These are phyloP conservation scores for Propithecus perrieri DNA, from an alignment of 2,797 vertebrate genomes.

Conservation along the genomic window DNA sequence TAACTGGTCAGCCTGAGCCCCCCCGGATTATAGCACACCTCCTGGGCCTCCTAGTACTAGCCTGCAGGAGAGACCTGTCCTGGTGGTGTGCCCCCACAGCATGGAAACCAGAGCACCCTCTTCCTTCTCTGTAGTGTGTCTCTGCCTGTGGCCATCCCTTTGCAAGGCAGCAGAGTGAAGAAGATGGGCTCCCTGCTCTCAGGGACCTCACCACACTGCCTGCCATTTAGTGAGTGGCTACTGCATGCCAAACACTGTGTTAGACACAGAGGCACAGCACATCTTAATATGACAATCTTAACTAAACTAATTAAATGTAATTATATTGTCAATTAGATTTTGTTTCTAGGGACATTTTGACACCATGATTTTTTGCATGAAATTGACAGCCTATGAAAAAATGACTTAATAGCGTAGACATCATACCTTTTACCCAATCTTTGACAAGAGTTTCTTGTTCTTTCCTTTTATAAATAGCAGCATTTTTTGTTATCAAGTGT, in stretches of 20 bases:
- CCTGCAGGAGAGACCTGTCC: background rate
- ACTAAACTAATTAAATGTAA: background rate
- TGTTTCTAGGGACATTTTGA: background rate
- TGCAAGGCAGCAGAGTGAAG: background rate
- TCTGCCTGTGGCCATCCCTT: background rate
- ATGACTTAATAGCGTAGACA: background rate
- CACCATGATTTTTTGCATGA: background rate
- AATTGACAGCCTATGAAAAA: background rate
- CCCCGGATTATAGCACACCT: background rate
- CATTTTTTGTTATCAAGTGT: background rate
- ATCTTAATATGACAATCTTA: background rate
- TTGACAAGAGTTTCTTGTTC: background rate
- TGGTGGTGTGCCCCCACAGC: background rate
- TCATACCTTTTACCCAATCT: background rate
- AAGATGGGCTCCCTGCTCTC: background rate
- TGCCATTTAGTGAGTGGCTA: background rate
- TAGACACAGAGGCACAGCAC: background rate
- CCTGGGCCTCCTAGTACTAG: background rate
- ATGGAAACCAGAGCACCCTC: background rate
- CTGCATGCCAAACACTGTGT: background rate
- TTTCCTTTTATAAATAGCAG: background rate
- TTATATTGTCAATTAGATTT: background rate
- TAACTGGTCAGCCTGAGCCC: slow-evolving; percentile 7
- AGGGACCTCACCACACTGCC: background rate
- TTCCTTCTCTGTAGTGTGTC: background rate